Percentiles rank a stretch among this genome's conserved stretches.
Evolutionary conservation across 2,888 invertebrate species (phyloP).

Genomic region (Psylliodes chrysocephalus): DNA sequence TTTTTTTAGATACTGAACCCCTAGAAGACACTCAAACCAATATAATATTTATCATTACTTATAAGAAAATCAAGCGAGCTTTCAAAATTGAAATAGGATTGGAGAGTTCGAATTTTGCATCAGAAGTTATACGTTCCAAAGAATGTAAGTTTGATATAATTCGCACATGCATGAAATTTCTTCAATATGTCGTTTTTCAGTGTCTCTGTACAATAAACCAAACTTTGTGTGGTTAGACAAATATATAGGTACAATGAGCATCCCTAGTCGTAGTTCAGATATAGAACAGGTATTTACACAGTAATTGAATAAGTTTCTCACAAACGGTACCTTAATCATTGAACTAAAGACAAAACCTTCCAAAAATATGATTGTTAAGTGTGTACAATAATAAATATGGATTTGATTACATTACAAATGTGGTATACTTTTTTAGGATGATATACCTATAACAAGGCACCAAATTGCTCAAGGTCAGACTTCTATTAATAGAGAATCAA

Average conservation of each 20-base stretch:
- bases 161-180: background rate
- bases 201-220: conserved; percentile 52
- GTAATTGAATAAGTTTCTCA: too few relatives aligned
- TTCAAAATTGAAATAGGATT: conserved; percentile 69
- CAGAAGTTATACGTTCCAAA: conserved; percentile 77
- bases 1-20: conserved; percentile 65
- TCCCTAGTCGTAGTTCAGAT: conserved; percentile 55
- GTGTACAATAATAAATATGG: too few relatives aligned
- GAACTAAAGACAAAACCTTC: too few relatives aligned
- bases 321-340: too few relatives aligned
- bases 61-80: conserved; percentile 65
- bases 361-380: too few relatives aligned
- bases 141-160: conserved; percentile 66
- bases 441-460: conserved; percentile 69
- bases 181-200: conserved; percentile 46
- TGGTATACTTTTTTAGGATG: conserved; percentile 61
- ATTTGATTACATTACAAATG: too few relatives aligned
- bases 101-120: conserved; percentile 77
- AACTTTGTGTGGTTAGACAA: conserved; percentile 72
- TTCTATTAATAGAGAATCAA: conserved; percentile 74
- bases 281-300: conserved; percentile 52
- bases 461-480: conserved; percentile 68
- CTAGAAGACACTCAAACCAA: conserved; percentile 65
- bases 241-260: conserved; percentile 64
- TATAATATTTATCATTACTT: conserved; percentile 68